Base-by-base conservation (phyloP, 1,140 invertebrate genomes). In the Caenorhabditis remanei region DNA sequence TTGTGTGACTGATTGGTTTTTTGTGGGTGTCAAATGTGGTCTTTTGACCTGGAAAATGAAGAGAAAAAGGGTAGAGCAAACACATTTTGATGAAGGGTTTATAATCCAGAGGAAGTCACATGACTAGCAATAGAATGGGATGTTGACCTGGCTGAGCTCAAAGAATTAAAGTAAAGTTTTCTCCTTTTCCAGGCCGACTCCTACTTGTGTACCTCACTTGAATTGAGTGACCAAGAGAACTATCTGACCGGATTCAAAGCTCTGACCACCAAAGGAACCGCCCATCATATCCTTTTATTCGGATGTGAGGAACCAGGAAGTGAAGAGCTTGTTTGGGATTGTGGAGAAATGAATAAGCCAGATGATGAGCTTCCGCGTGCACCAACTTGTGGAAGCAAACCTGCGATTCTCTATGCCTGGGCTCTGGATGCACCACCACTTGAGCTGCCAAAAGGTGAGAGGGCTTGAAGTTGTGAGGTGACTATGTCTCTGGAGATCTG, bases 201-300 rank as follows among this genome's bases (percentile, higher is more conserved):
- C 24, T 97, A 97, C 92, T 93, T 97, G 46, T 97, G 96, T 92
- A 96, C 96, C 53, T 95, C 96, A 2, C 67, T 86, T 48, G 11
- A 83, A 24, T 41, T 24, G 13, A 41, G 40, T 61, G 55, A 65
- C 56, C 84, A 87, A 19, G 63, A 85, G 13, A 46, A 71, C 61
- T 58, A 94, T 95, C 88, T 92, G 97, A 96, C 96, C 91, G 96
- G 96, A 86, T 99, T 98, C 93, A 95, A 96, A 93, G 97, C 98
- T 7, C 97, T 98, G 93, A 96, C 97, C 2, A 95, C 96, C 3
- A 96, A 96, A 95, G 93, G 95, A 89, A 96, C 95, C 2, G 96
- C 96, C 13, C 98, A 99, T 94, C 98, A 99, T 93, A 98, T 99
- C 95, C 94, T 99, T 86, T 93, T 99, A 0, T 99, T 98, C 93